Base-by-base conservation (phyloP, 2,888 invertebrate genomes). In the Sphaerophoria rueppellii region DNA sequence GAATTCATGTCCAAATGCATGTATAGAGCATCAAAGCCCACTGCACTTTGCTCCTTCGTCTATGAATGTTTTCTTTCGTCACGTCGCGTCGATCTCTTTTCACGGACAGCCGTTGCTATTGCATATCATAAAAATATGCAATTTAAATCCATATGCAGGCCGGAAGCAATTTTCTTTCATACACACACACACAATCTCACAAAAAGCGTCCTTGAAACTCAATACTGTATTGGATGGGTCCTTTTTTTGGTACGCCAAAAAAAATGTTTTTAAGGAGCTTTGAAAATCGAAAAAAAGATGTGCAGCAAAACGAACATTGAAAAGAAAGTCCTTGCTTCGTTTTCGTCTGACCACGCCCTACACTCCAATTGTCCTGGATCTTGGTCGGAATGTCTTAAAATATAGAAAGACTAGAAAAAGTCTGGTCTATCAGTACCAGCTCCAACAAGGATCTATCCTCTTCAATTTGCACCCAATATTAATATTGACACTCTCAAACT, bases 381-480 rank as follows among this genome's bases (percentile, higher is more conserved):
- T 34, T 34, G 11, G 55, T 37, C 32, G 14, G 60, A 12, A n/a
- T 37, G 12, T 40, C 37, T 58, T 58, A 60, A 60, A 43, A 60
- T 60, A 60, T 60, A 60, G 48, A 14, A 12, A 24, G 65, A 37
- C 34, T 46, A 37, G 63, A 12, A 32, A 58, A 14, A 43, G 43
- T 67, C 65, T 11, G 40, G 50, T 37, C 76, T 77, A 7, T 43
- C 43, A 4, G 9, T 43, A 12, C 7, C 37, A 3, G n/a, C 48
- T 46, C 61, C 79, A 75, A 58, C 63, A 46, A 67, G 72, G 57
- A 82, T 65, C 76, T 77, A 77, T 82, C 82, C 76, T 73, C 77
- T 73, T 82, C 82, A 77, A 82, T 82, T 82, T 82, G 82, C 82
- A 82, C 82, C 77, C 82, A 77, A 82, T 82, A 82, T 82, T 82